Evolutionary conservation across 1,140 invertebrate species (phyloP).

Genomic region (Leptestheria dahalacensis): DNA sequence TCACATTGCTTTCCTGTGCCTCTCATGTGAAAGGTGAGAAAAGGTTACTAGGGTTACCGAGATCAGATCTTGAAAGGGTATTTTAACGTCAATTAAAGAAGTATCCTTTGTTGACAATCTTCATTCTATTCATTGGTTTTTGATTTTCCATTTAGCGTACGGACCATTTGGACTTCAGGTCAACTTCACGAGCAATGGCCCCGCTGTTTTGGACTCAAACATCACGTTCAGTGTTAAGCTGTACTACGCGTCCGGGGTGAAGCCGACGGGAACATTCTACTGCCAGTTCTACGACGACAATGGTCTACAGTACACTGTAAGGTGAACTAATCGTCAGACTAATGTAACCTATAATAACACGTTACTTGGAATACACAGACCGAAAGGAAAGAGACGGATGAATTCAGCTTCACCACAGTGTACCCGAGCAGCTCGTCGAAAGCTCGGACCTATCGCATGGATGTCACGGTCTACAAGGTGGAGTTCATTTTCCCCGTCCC

Average conservation of each 20-base stretch:
- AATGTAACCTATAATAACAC: not conserved
- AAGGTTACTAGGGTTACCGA: too few relatives aligned
- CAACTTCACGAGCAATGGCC: constrained; percentile 13
- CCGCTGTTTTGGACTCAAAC: constrained; percentile 13
- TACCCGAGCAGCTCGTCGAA: constrained; percentile 4
- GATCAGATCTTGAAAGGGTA: too few relatives aligned
- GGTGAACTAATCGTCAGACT: not conserved
- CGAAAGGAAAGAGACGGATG: not conserved
- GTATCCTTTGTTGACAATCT: too few relatives aligned
- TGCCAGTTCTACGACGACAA: constrained; percentile 12
- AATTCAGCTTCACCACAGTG: constrained; percentile 8
- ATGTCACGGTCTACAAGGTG: constrained; percentile 10
- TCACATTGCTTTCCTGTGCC: too few relatives aligned
- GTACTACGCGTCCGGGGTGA: not conserved
- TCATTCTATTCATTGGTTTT: too few relatives aligned
- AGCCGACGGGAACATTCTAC: constrained; percentile 8
- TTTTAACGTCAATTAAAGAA: too few relatives aligned
- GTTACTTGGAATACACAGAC: constrained; percentile 1
- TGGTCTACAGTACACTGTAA: constrained; percentile 4
- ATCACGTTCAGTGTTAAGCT: constrained; percentile 13
- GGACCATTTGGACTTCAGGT: constrained; percentile 5
- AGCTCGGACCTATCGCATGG: constrained; percentile 4
- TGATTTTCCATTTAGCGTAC: not conserved
- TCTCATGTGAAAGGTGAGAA: too few relatives aligned
- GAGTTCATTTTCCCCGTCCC: constrained; percentile 14